Base-by-base conservation (phyloP, 2,113 vertebrate species). In the Columba janthina region DNA sequence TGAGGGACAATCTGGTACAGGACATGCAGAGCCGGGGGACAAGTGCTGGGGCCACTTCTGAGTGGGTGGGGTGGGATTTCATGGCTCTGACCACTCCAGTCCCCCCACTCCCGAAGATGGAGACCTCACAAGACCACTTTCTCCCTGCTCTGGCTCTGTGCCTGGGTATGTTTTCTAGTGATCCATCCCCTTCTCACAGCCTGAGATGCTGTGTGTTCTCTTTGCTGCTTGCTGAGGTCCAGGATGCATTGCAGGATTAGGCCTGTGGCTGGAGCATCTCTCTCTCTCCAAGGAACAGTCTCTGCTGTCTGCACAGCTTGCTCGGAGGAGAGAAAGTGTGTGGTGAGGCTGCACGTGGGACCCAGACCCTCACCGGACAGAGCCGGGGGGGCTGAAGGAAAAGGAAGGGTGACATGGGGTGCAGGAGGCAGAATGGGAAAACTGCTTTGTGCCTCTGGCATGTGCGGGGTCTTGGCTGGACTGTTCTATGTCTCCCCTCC, bases 151-250 rank as follows among this genome's bases (percentile, higher is more conserved):
- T 94, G 94, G 64, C 94, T 93, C 85, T 2, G 4, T 85, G 82
- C 85, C 95, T 92, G 70, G 44, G n/a, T 83, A 75, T 89, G 61
- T 94, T 95, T 95, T 90, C 81, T 57, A 74, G 90, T 92, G 96
- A 89, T 95, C 95, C 93, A 95, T 93, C 61, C 92, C 44, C 71
- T 85, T 69, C 92, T 88, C 88, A 11, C 34, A 2, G 34, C 57
- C 89, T 74, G 15, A 90, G 89, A 77, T 61, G 67, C 75, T 56
- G 46, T 46, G 26, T 80, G 82, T 85, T 80, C 88, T 77, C 71
- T 42, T 67, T 2, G 4, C 94, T 64, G 61, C 57, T 71, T 92
- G 69, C 76, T 0, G 12, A 82, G 56, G 86, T 69, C 65, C 16
- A 3, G 76, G 53, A 48, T 81, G 57, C 0, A 2, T 67, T 67